These are phyloP conservation scores for Oscheius sp. DNA, from an alignment of 2,888 invertebrate genomes.

Conservation along the genomic window DNA sequence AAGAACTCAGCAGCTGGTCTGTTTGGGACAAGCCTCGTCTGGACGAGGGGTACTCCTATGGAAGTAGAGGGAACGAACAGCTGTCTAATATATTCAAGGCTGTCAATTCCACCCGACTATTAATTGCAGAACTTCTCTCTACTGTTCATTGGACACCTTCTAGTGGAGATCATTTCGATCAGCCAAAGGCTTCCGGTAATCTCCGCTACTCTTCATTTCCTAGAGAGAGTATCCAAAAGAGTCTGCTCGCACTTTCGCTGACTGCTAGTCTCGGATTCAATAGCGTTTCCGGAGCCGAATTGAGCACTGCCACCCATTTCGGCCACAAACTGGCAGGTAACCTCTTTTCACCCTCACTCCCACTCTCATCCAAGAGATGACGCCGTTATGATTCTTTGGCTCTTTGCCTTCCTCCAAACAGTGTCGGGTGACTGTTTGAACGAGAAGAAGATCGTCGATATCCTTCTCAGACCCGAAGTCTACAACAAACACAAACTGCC, in stretches of 20 bases:
- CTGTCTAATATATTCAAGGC: conserved; percentile 1
- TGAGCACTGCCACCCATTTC: conserved; percentile 12
- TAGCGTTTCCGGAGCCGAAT: conserved; percentile 22
- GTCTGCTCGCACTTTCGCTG: no score
- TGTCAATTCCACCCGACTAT: background rate
- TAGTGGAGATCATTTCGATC: background rate
- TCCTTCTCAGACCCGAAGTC: conserved; percentile 34
- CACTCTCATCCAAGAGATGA: background rate
- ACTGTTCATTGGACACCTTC: background rate
- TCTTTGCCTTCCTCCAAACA: background rate
- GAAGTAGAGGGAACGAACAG: background rate
- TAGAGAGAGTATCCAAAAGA: no score
- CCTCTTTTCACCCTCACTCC: background rate
- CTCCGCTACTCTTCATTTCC: no score
- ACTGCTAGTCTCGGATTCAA: background rate
- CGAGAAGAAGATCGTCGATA: conserved; percentile 47
- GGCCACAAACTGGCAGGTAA: background rate
- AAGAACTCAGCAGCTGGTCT: conserved; percentile 1
- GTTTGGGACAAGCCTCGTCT: background rate
- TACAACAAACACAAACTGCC: conserved; percentile 57
- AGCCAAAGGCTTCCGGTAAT: no score
- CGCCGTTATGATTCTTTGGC: background rate
- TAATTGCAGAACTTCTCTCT: background rate
- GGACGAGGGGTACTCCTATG: background rate
- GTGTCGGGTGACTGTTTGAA: conserved; percentile 42